phyloP scores from a whole-genome alignment of 1,140 invertebrate species.

The Caenorhabditis elegans region DNA sequence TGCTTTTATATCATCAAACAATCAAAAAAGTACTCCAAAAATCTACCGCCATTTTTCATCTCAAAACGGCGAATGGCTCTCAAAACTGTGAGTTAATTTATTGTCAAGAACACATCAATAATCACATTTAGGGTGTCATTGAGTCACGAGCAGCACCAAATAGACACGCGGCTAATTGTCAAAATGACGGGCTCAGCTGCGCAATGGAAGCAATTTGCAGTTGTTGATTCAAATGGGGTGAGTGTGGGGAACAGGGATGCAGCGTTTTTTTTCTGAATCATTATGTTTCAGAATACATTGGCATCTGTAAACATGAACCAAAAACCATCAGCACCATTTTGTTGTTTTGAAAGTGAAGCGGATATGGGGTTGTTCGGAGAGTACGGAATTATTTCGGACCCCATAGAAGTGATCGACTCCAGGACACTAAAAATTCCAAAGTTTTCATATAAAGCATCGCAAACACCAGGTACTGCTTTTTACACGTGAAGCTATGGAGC shows the following conservation, averaged over 20 bases:
- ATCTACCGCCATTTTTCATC: background rate
- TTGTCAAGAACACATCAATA: background rate
- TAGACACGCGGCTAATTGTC: background rate
- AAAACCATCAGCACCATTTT: slow-evolving; percentile 46
- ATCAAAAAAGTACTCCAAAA: background rate
- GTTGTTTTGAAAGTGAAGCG: slow-evolving; percentile 49
- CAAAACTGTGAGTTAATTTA: background rate
- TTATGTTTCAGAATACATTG: slow-evolving; percentile 46
- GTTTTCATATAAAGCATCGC: slow-evolving; percentile 53
- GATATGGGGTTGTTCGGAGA: slow-evolving; percentile 52
- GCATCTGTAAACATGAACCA: slow-evolving; percentile 44
- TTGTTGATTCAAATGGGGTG: background rate
- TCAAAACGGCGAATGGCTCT: background rate
- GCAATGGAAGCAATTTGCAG: slow-evolving; percentile 12
- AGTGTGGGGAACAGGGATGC: background rate
- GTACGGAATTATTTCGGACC: slow-evolving; percentile 49
- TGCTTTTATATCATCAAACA: background rate
- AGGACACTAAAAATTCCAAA: slow-evolving; percentile 49
- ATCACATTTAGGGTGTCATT: background rate
- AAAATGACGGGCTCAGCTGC: slow-evolving; percentile 23
- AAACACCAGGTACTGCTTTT: slow-evolving; percentile 50
- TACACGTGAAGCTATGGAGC: too few species aligned
- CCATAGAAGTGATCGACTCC: slow-evolving; percentile 52
- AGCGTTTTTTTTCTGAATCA: background rate
- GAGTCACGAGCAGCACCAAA: background rate